Conservation (phyloP, 2,113 vertebrate species). For the Podarcis muralis region DNA sequence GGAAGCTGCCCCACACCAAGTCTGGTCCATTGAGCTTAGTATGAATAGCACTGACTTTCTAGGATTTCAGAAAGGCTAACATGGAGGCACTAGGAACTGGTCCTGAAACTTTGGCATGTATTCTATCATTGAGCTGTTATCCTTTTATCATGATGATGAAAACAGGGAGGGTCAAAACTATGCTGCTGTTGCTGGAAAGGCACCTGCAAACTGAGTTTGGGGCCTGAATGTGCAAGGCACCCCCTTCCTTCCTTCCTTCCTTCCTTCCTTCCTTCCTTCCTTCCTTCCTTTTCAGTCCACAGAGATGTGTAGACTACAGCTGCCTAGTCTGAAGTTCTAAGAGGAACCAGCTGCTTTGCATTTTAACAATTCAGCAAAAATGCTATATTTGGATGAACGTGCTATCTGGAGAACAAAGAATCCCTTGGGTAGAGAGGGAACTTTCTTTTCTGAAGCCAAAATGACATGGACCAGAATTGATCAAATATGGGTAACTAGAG, state of each 20-base stretch:
- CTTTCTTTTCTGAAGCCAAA: too few relatives aligned
- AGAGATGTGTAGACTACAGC: constrained; percentile 44
- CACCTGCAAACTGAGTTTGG: constrained; percentile 40
- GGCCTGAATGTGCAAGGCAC: constrained; percentile 38
- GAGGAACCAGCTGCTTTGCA: not conserved
- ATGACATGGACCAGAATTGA: too few relatives aligned
- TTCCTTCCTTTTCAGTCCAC: not conserved
- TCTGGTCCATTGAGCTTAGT: too few relatives aligned
- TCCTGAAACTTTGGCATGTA: too few relatives aligned
- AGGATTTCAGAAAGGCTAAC: too few relatives aligned
- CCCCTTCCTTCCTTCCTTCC: not conserved
- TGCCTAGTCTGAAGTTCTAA: constrained; percentile 41
- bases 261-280: too few relatives aligned
- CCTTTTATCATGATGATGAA: not conserved
- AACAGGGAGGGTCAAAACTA: not conserved
- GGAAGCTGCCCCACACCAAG: too few relatives aligned
- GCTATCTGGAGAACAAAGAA: too few relatives aligned
- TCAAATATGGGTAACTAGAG: too few relatives aligned
- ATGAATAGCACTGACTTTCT: not conserved
- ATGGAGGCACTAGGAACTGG: not conserved
- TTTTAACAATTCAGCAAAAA: constrained; percentile 39
- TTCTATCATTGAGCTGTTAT: too few relatives aligned
- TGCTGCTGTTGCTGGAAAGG: not conserved
- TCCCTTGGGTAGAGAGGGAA: too few relatives aligned
- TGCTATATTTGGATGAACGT: not conserved